Base-by-base conservation (phyloP, 2,888 invertebrate species). In the Polymixis lichenea region DNA sequence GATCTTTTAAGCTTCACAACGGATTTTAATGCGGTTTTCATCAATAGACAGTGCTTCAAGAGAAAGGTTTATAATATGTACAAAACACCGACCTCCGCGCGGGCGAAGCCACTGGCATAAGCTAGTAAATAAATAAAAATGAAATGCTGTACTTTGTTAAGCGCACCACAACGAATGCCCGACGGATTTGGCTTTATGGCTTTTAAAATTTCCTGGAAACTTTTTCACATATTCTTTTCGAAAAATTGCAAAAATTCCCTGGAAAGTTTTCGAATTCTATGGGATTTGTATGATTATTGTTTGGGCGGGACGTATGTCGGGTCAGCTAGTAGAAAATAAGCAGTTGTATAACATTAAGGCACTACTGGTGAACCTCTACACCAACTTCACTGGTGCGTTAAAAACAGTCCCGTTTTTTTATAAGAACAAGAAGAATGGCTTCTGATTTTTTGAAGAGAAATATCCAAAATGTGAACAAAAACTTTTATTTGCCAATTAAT, bases 351-450 rank as follows among this genome's bases (percentile, higher is more conserved):
- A 15, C 9, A 58, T 19, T 28, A 28, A 22, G 17, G 19, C 43
- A 70, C 11, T 25, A 53, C 32, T 51, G 7, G 28, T 79, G 58
- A 43, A 51, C 13, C 32, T 49, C n/a, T 58, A 72, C 22, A 9
- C 25, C 22, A 74, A 73, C 22, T 55, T 55, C 15, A 64, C 19
- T 25, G 46, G 32, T 76, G 43, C 56, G 51, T 51, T 77, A 19
- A 25, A 43, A 82, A 38, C 17, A 8, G n/a, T 46, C 9, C 25
- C 2, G 3, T 8, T 56, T 60, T n/a, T 19, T 58, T 22, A 60
- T 17, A 22, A 46, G 15, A 73, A 46, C 32, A 53, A 81, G 7
- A 72, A 32, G 13, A 81, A 55, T 9, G 9, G 3, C 49, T 58
- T 43, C 49, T 19, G 28, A 67, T 11, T 67, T 67, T 32, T 58